These are phyloP conservation scores for Trachops cirrhosus DNA, from an alignment of 2,797 vertebrate species.

Conservation along the genomic window DNA sequence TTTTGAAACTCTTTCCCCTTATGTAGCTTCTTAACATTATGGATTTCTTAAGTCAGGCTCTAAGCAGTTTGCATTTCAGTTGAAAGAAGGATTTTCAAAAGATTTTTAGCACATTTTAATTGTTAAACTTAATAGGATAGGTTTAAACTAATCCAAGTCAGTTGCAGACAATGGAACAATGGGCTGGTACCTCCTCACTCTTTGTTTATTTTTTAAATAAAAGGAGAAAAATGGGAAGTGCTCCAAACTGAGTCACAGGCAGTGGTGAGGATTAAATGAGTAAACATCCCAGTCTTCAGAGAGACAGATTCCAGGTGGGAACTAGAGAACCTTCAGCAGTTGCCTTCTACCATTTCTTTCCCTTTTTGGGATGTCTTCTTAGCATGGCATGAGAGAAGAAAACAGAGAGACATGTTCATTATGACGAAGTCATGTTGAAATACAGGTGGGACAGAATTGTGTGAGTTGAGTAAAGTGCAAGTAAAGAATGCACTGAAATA, in stretches of 20 bases:
- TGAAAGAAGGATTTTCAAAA: slow-evolving; percentile 35
- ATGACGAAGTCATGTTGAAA: neutral
- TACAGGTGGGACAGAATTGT: neutral
- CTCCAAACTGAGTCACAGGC: slow-evolving; percentile 74
- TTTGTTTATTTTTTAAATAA: slow-evolving; percentile 68
- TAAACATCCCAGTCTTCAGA: slow-evolving; percentile 58
- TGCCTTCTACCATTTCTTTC: neutral
- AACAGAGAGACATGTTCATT: neutral
- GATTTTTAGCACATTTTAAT: slow-evolving; percentile 52
- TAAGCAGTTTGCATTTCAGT: slow-evolving; percentile 5
- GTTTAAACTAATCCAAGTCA: slow-evolving; percentile 67
- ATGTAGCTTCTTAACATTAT: slow-evolving; percentile 1
- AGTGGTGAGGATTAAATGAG: slow-evolving; percentile 62
- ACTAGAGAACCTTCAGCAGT: slow-evolving; percentile 45
- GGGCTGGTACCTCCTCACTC: slow-evolving; percentile 71
- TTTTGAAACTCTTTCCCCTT: slow-evolving; percentile 50
- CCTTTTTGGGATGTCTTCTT: neutral
- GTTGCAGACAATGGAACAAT: slow-evolving; percentile 68
- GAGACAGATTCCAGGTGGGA: slow-evolving; percentile 60
- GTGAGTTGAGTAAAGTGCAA: neutral
- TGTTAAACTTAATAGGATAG: slow-evolving; percentile 53
- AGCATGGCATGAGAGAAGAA: neutral
- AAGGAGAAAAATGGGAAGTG: slow-evolving; percentile 72
- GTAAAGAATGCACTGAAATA: neutral
- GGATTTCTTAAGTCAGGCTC: neutral